Evolutionary conservation across 2,888 invertebrate species (phyloP).

Genomic region (Hylaea fasciaria): DNA sequence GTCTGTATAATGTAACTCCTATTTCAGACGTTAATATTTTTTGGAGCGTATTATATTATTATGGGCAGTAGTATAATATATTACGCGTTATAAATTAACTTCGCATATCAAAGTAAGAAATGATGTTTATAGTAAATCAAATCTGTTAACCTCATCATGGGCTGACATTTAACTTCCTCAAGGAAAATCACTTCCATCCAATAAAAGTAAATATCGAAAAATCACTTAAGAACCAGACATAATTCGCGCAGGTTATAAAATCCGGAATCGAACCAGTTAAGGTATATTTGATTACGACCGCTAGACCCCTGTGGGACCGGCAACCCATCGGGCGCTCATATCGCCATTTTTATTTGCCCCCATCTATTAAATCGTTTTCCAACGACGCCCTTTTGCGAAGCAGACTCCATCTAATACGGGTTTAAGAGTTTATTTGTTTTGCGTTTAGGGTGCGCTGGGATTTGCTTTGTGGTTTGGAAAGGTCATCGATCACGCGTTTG

Average conservation of each 20-base stretch:
- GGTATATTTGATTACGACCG: constrained; percentile 79
- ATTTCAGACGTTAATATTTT: too few relatives aligned
- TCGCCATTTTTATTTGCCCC: constrained; percentile 71
- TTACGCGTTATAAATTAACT: too few relatives aligned
- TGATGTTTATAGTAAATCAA: background rate
- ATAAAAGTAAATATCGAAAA: constrained; percentile 44
- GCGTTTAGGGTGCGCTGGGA: constrained; percentile 33
- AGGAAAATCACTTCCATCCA: constrained; percentile 28
- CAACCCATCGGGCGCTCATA: constrained; percentile 59
- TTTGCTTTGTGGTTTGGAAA: constrained; percentile 21
- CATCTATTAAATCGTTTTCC: constrained; percentile 74
- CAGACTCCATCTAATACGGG: constrained; percentile 55
- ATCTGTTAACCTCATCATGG: constrained; percentile 11
- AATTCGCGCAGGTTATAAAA: constrained; percentile 65
- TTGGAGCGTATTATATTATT: too few relatives aligned
- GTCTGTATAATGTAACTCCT: too few relatives aligned
- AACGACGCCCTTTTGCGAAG: constrained; percentile 62
- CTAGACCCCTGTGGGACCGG: constrained; percentile 55
- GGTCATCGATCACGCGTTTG: constrained; percentile 18
- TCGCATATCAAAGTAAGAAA: background rate
- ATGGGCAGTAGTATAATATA: too few relatives aligned
- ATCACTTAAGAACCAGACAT: constrained; percentile 64
- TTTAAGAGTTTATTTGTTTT: constrained; percentile 54
- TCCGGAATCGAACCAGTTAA: constrained; percentile 66
- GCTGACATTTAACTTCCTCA: constrained; percentile 22